Conservation (phyloP, 1,140 invertebrate genomes). For the Saccostrea glomerata region DNA sequence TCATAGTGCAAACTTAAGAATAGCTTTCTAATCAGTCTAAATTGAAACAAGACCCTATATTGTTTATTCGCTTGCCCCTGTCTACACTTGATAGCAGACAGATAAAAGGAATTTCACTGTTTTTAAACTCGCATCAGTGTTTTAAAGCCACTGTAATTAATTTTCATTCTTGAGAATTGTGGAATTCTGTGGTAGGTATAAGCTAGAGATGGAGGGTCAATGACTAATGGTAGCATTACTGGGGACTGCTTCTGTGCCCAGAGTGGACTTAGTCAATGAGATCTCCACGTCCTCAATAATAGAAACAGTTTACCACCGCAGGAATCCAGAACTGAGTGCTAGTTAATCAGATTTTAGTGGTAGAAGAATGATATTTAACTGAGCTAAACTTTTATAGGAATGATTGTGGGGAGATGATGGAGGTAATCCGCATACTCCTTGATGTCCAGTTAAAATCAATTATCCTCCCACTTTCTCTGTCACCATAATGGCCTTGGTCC, state of each 20-base stretch:
- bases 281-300: slow-evolving; percentile 19
- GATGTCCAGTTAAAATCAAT: slow-evolving; percentile 33
- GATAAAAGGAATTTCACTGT: slow-evolving; percentile 30
- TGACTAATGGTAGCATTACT: slow-evolving; percentile 17
- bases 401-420: slow-evolving; percentile 20
- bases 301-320: neutral
- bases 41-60: slow-evolving; percentile 4
- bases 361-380: slow-evolving; percentile 34
- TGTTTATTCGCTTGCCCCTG: slow-evolving; percentile 18
- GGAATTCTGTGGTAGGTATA: slow-evolving; percentile 24
- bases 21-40: slow-evolving; percentile 27
- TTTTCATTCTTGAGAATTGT: neutral
- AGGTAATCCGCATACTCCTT: slow-evolving; percentile 6
- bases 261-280: slow-evolving; percentile 26
- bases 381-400: neutral
- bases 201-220: neutral
- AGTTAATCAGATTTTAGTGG: slow-evolving; percentile 33
- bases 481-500: neutral
- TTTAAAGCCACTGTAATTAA: slow-evolving; percentile 5
- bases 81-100: slow-evolving; percentile 25
- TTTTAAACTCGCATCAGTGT: slow-evolving; percentile 26
- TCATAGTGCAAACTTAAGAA: slow-evolving; percentile 24
- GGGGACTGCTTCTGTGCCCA: neutral
- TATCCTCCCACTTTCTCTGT: slow-evolving; percentile 25
- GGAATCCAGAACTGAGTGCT: neutral